Evolutionary conservation across 2,888 invertebrate genomes (phyloP).

Genomic region (Plagodis dolabraria): DNA sequence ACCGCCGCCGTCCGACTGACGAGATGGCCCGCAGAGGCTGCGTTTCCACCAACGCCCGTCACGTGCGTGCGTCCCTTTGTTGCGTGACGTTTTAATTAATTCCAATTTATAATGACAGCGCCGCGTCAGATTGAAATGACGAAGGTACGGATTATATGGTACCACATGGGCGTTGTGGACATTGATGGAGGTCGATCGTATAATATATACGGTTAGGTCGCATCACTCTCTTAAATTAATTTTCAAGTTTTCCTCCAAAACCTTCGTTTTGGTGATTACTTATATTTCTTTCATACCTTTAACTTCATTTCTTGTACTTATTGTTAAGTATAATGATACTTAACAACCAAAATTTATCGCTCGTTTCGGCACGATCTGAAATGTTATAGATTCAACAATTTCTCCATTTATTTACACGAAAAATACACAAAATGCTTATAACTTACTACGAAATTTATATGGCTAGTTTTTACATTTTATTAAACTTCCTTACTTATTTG

Average conservation of each 20-base stretch:
- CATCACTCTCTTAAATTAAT: constrained; percentile 4
- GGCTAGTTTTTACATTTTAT: too few relatives aligned
- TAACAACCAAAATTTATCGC: too few relatives aligned
- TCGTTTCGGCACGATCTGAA: too few relatives aligned
- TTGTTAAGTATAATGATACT: too few relatives aligned
- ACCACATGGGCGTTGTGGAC: constrained; percentile 21
- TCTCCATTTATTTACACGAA: too few relatives aligned
- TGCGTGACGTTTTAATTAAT: constrained; percentile 72
- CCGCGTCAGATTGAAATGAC: constrained; percentile 59
- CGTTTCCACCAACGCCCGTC: constrained; percentile 72
- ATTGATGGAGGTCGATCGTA: constrained; percentile 34
- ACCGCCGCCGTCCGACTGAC: constrained; percentile 63
- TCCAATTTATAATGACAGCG: constrained; percentile 64
- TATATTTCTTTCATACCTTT: too few relatives aligned
- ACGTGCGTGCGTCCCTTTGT: constrained; percentile 55
- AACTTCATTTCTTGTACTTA: too few relatives aligned
- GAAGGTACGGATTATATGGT: constrained; percentile 47
- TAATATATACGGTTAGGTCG: constrained; percentile 9
- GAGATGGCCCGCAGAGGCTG: constrained; percentile 34
- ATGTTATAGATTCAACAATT: too few relatives aligned
- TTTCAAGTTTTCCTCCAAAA: neutral
- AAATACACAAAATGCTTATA: too few relatives aligned
- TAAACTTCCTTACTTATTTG: too few relatives aligned
- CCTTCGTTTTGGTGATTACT: too few relatives aligned
- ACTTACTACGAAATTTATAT: too few relatives aligned